Evolutionary conservation across 2,113 vertebrate species (phyloP).

Genomic region (Tursiops truncatus): DNA sequence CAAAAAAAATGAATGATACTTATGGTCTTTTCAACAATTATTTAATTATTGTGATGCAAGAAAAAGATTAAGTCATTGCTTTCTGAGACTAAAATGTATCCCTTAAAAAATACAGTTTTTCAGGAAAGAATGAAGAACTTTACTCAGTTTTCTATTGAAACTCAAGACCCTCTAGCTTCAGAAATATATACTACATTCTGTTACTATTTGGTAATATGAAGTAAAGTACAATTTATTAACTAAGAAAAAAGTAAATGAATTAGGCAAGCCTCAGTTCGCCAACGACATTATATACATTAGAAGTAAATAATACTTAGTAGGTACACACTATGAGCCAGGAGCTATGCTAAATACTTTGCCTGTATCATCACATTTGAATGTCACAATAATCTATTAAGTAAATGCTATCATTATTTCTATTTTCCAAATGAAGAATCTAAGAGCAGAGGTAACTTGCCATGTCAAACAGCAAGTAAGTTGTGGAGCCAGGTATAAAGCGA

Average conservation of each 20-base stretch:
- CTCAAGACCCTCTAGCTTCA: not conserved
- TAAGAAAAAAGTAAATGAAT: not conserved
- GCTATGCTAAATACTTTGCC: not conserved
- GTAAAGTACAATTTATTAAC: not conserved
- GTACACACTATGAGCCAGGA: not conserved
- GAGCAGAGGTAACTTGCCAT: not conserved
- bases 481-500: not conserved
- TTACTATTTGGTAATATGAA: not conserved
- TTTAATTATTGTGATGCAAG: not conserved
- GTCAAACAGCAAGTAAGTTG: not conserved
- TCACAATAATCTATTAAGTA: not conserved
- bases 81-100: not conserved
- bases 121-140: slow-evolving; percentile 4
- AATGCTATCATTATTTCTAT: not conserved
- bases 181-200: not conserved
- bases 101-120: not conserved
- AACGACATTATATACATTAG: not conserved
- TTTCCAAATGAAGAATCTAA: slow-evolving; percentile 19
- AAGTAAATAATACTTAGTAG: not conserved
- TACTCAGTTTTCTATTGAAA: not conserved
- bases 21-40: not conserved
- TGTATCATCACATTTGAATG: not conserved
- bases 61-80: not conserved
- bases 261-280: not conserved
- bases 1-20: not conserved